Evolutionary conservation across 2,888 invertebrate genomes (phyloP), one percentile per base, ranked within the genome.

Genomic region (Cremastinae sp.): DNA sequence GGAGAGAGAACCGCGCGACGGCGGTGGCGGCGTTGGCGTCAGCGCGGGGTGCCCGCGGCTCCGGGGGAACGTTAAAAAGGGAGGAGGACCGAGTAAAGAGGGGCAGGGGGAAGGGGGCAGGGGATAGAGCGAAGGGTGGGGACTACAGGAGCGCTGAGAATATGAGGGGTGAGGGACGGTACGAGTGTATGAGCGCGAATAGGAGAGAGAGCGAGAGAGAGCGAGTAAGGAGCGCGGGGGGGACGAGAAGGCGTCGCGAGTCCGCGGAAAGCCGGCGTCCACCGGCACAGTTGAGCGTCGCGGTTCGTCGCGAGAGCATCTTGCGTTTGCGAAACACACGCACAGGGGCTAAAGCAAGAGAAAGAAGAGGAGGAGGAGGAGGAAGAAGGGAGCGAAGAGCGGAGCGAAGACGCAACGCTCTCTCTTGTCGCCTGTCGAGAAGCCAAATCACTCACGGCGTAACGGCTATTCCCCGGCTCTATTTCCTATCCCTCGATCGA

Each of bases 221-320:
- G 10, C 2, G 47, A 54, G 58, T n/a, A 58, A 58, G 43, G 14
- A 38, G 9, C 61, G 47, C 34, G 34, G 51, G 64, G 59, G 59
- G 56, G 74, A 75, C 79, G 78, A 72, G 81, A 79, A 85, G 86
- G 83, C 85, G 83, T 80, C 82, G 84, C 82, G 80, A 80, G 84
- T 83, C 83, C 82, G 83, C 82, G 81, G 82, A 82, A 83, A 81
- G 83, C 83, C 83, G 84, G 83, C 86, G 85, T 82, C 83, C 86
- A 83, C 81, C 85, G 84, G 80, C 85, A 85, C 87, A 87, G 87
- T 87, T 84, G 84, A 85, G 85, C 86, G 86, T 84, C 81, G 82
- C 83, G 82, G 81, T 82, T 82, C 86, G 81, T 82, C 82, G 84
- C 84, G 84, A 81, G 80, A 84, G 75, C 80, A 80, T 84, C 83